A percentile compares a stretch with the other conserved stretches of the same genome.
phyloP scores from a whole-genome alignment of 1,140 invertebrate species.

The Carcinoscorpius rotundicauda region DNA sequence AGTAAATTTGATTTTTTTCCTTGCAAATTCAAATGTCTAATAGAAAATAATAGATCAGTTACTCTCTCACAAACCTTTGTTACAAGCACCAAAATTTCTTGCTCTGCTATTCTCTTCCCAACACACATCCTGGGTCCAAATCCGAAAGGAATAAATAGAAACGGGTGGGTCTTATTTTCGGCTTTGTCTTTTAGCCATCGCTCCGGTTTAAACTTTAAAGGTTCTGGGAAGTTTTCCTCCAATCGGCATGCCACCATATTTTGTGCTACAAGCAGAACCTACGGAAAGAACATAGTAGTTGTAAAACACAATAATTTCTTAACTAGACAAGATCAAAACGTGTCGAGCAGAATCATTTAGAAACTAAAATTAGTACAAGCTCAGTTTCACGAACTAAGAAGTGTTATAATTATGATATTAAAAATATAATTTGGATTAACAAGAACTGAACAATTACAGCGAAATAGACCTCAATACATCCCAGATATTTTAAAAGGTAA shows the following conservation, averaged over 20 bases:
- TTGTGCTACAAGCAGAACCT: constrained; percentile 24
- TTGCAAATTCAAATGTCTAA: constrained; percentile 55
- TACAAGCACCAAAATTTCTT: constrained; percentile 16
- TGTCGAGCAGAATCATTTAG: no score
- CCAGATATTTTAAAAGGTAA: no score
- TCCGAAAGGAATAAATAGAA: constrained; percentile 45
- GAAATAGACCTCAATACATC: no score
- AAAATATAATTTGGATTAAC: no score
- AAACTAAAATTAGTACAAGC: no score
- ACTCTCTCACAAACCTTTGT: constrained; percentile 9
- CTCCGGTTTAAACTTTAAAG: constrained; percentile 33
- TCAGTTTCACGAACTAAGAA: no score
- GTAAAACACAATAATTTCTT: no score
- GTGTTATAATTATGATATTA: no score
- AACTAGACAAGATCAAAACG: no score
- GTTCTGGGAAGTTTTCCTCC: constrained; percentile 32
- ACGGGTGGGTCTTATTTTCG: constrained; percentile 20
- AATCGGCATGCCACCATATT: constrained; percentile 20
- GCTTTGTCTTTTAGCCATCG: constrained; percentile 11
- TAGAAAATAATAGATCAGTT: constrained; percentile 40
- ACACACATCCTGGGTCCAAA: constrained; percentile 45
- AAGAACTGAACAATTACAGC: no score
- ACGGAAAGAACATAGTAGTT: constrained; percentile 17
- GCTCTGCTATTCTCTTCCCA: constrained; percentile 27
- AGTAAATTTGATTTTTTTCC: neutral